Conservation (phyloP, 2,888 invertebrate genomes). For the Ornithoptera priamus region DNA sequence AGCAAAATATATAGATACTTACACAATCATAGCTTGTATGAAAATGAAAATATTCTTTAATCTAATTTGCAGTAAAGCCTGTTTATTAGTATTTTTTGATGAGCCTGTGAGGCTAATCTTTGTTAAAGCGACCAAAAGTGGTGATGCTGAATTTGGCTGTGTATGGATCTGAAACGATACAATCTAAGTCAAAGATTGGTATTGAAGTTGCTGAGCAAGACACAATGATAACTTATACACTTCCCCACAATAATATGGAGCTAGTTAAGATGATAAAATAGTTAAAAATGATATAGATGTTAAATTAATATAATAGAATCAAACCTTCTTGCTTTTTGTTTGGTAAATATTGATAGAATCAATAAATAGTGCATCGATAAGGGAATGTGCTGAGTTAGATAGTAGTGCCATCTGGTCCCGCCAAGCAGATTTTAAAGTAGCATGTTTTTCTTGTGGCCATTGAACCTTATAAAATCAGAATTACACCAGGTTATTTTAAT, state of each 20-base stretch:
- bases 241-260: too few relatives aligned
- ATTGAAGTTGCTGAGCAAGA: too few relatives aligned
- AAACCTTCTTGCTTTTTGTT: constrained; percentile 35
- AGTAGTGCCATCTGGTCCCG: constrained; percentile 59
- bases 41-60: constrained; percentile 63
- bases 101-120: constrained; percentile 36
- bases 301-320: constrained; percentile 3
- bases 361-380: constrained; percentile 53
- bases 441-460: constrained; percentile 60
- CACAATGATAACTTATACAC: too few relatives aligned
- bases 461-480: constrained; percentile 48
- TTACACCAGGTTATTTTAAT: too few relatives aligned
- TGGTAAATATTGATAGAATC: constrained; percentile 55
- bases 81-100: constrained; percentile 41
- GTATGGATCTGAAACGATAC: constrained; percentile 24
- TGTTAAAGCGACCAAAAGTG: constrained; percentile 43
- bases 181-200: too few relatives aligned
- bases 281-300: too few relatives aligned
- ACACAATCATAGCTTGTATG: constrained; percentile 74
- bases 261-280: too few relatives aligned
- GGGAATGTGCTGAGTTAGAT: constrained; percentile 55
- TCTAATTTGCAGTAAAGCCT: constrained; percentile 44
- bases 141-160: constrained; percentile 40
- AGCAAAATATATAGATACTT: constrained; percentile 41
- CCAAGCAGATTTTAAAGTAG: constrained; percentile 66